Base-by-base conservation (phyloP, 2,113 vertebrate genomes). In the Cavia aperea region DNA sequence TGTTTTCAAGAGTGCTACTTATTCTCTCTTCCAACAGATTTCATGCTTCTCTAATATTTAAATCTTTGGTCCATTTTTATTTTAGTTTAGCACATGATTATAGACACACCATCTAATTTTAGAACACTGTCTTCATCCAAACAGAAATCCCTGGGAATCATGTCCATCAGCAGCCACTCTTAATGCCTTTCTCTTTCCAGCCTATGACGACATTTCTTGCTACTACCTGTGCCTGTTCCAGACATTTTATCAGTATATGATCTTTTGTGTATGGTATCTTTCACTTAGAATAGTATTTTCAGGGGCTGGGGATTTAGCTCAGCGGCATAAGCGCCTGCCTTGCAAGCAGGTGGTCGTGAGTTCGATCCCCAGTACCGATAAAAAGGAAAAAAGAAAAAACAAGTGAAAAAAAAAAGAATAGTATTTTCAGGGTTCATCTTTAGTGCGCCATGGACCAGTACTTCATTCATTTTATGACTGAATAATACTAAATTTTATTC, bases 191-290 rank as follows among this genome's bases (percentile, higher is more conserved):
- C 12, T 51, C 1, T 7, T 36, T 24, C 56, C 49, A 60, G 16
- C 11, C 54, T 21, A n/a, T 29, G 39, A 21, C 43, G 49, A 8
- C 66, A 49, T 39, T 24, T 66, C 33, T 62, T 58, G 4, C 65
- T 46, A 19, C 16, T 51, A 18, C 56, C 62, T 39, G 10, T 65
- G 33, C n/a, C 8, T 91, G 1, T 19, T 87, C 21, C 65, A 86
- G n/a, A 3, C 5, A 63, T 63, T 43, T 36, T 24, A 0, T 58
- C 0, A 23, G 1, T 56, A 36, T 23, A 2, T 39, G 23, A 15
- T 26, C 36, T n/a, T 49, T 56, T 1, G 3, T 49, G 12, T 58
- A 33, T 89, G 19, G 5, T 19, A 2, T 65, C 43, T 60, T 36
- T 49, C 73, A 51, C 39, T 88, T 72, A 65, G n/a, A 7, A 16